Evolutionary conservation across 2,888 invertebrate genomes (phyloP), one percentile per base, ranked within the genome.

Genomic region (Uloborus plumipes): DNA sequence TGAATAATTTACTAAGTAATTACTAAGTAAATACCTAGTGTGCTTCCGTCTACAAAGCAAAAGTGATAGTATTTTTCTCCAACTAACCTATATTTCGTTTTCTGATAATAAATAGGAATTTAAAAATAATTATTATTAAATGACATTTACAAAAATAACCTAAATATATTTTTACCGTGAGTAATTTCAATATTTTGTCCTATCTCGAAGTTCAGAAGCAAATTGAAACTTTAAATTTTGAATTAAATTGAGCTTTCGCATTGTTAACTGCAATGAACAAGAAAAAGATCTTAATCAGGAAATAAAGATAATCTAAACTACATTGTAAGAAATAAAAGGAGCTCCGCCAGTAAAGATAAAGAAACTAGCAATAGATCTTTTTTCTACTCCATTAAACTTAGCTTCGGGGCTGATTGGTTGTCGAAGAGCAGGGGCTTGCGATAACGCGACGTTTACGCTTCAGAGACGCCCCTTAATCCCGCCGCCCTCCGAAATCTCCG

Each of bases 401-500:
- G 62, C 70, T 64, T 66, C 20, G 64, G 22, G 77, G 77, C 77
- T 77, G 77, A 77, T 77, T 70, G 77, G 77, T 77, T 77, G 77
- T 77, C 77, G 77, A 77, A 77, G 77, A 70, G 77, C 62, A 64
- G 62, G 77, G 77, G 77, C 78, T 72, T 78, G 72, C 78, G 78
- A 79, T 79, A 79, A 79, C 78, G 78, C 71, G 78, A 66, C 78
- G 72, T 72, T 79, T 79, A 71, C 78, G 78, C 72, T 66, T 31
- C 65, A 65, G 65, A 61, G 78, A 51, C 78, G 72, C 66, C 71
- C 72, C 72, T 71, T 72, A 79, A 72, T 72, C 72, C 78, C 22
- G 55, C 20, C 18, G n/a, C 20, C 55, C 55, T 20, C 20, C 55
- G n/a, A 55, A 50, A 62, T 55, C 74, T 62, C 62, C 65, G 64